Percentiles rank a stretch among this genome's conserved stretches.
These are phyloP conservation scores for Onychorhynchus coronatus DNA, from an alignment of 2,113 vertebrate genomes.

Conservation along the genomic window DNA sequence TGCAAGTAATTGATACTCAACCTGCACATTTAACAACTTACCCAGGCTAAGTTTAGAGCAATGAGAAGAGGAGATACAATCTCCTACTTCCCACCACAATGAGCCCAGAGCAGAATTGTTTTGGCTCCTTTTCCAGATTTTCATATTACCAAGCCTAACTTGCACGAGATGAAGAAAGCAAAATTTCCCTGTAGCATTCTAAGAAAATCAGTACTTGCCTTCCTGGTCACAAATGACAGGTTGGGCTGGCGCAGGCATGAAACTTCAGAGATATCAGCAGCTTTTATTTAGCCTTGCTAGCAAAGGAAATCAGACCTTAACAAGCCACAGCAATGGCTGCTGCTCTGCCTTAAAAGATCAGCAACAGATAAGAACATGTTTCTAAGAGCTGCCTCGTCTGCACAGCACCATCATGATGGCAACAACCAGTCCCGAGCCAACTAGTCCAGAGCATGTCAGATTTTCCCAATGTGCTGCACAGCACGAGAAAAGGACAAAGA, in stretches of 20 bases:
- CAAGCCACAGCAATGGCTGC: neutral
- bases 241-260: neutral
- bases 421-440: neutral
- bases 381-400: neutral
- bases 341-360: neutral
- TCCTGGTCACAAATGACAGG: neutral
- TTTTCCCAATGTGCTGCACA: neutral
- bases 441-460: neutral
- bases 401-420: neutral
- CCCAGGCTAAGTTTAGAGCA: neutral
- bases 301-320: neutral
- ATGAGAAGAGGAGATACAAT: neutral
- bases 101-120: neutral
- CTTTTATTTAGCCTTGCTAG: neutral
- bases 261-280: neutral
- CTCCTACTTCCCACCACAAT: neutral
- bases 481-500: neutral
- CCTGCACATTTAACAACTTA: neutral
- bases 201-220: constrained; percentile 11
- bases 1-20: neutral
- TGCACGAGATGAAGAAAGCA: neutral
- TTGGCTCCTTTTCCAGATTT: neutral
- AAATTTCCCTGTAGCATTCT: constrained; percentile 29
- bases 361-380: neutral
- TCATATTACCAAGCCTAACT: neutral